Conservation (phyloP, 2,888 invertebrate genomes). For the Monochamus alternatus region DNA sequence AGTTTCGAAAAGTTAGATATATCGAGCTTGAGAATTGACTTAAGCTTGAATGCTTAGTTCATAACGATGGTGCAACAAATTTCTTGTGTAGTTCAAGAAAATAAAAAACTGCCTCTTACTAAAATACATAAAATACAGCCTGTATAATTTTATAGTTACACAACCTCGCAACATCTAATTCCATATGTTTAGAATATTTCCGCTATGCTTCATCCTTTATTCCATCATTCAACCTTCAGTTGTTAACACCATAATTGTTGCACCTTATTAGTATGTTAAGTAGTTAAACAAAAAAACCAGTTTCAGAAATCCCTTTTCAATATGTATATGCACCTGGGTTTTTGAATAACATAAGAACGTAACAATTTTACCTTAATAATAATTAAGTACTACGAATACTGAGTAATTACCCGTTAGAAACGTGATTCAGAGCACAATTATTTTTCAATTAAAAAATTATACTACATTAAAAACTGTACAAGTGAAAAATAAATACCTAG, state of each 20-base stretch:
- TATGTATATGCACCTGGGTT: background rate
- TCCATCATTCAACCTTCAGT: background rate
- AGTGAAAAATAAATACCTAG: too few relatives aligned
- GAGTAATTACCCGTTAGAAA: background rate
- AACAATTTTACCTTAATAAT: background rate
- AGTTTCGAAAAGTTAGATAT: too few relatives aligned
- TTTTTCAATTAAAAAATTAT: slow-evolving; percentile 15
- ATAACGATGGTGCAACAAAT: too few relatives aligned
- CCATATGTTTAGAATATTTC: too few relatives aligned
- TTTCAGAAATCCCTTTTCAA: background rate
- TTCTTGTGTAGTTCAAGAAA: too few relatives aligned
- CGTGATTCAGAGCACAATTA: slow-evolving; percentile 16
- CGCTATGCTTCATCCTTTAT: background rate
- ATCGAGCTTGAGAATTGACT: too few relatives aligned
- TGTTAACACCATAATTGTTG: background rate
- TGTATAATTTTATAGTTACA: too few relatives aligned
- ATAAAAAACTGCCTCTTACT: too few relatives aligned
- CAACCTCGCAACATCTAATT: too few relatives aligned
- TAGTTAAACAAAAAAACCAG: background rate
- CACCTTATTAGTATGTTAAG: background rate
- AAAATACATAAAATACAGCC: too few relatives aligned
- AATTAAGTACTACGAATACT: background rate
- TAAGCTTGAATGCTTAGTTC: too few relatives aligned
- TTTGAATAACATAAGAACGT: slow-evolving; percentile 1
- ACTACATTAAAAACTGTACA: too few relatives aligned